A percentile compares a stretch with the other conserved stretches of the same genome.
Conservation (phyloP, 2,888 invertebrate genomes). For the Minunthozetes semirufus region DNA sequence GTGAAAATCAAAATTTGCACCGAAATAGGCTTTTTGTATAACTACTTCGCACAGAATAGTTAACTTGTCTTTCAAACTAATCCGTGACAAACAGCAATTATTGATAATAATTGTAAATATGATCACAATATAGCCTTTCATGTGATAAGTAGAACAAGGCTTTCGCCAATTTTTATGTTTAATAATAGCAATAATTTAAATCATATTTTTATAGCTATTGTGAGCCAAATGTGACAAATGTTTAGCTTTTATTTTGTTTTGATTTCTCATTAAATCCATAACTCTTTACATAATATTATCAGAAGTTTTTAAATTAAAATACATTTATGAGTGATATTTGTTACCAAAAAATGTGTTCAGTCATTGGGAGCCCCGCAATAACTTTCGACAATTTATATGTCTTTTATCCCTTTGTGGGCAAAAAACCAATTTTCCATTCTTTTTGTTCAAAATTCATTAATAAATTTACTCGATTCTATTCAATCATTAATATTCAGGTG, state of each 20-base stretch:
- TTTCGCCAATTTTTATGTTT: conserved; percentile 3
- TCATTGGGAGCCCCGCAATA: background rate
- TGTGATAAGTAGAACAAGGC: conserved; percentile 19
- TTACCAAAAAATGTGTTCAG: background rate
- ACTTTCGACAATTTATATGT: background rate
- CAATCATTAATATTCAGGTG: no score
- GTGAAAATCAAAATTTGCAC: background rate
- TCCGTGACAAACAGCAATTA: conserved; percentile 29
- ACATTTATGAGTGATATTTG: no score
- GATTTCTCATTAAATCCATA: background rate
- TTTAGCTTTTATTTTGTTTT: background rate
- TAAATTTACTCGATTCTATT: background rate
- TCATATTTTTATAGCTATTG: background rate
- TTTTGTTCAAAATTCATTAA: background rate
- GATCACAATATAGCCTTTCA: conserved; percentile 31
- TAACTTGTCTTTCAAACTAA: background rate
- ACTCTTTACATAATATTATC: no score
- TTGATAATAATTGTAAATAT: conserved; percentile 16
- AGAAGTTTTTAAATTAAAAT: no score
- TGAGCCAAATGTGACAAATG: background rate
- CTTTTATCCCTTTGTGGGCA: no score
- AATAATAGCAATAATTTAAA: conserved; percentile 12
- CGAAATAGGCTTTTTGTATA: background rate
- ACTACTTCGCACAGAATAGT: background rate
- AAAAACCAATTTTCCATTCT: no score